Conservation (phyloP, 92 coral and sea anemone genomes). For the Isaurus tuberculatus region DNA sequence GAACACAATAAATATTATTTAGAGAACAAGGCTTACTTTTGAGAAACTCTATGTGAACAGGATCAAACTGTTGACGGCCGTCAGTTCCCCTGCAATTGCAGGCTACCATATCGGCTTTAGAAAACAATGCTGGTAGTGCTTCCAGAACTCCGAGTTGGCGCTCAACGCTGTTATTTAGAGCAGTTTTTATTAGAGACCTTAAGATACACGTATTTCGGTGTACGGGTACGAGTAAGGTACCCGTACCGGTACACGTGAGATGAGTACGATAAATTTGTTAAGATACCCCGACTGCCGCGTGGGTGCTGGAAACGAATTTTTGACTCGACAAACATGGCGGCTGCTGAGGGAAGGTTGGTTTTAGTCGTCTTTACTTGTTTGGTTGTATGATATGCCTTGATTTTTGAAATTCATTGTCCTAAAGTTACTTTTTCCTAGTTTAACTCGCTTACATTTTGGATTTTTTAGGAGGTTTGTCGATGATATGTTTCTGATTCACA, state of each 20-base stretch:
- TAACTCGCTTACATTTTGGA: no score
- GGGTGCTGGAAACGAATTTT: slow-evolving; percentile 1
- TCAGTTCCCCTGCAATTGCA: slow-evolving; percentile 5
- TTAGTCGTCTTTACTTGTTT: no score
- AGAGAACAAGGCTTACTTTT: slow-evolving; percentile 3
- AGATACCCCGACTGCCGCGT: slow-evolving; percentile 10
- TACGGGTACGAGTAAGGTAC: slow-evolving; percentile 32
- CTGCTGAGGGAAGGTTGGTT: slow-evolving; percentile 9
- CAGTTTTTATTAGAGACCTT: slow-evolving; percentile 21
- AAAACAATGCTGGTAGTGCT: slow-evolving; percentile 5
- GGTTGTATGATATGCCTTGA: no score
- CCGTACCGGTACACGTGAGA: slow-evolving; percentile 24
- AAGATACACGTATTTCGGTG: slow-evolving; percentile 34
- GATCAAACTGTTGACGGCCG: background rate
- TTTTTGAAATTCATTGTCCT: background rate
- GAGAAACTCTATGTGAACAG: background rate
- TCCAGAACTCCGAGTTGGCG: slow-evolving; percentile 15
- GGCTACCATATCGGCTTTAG: background rate
- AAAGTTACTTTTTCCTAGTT: background rate
- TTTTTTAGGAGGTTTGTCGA: slow-evolving; percentile 49
- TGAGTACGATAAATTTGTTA: background rate
- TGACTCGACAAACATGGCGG: slow-evolving; percentile 11
- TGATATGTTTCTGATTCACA: slow-evolving; percentile 50
- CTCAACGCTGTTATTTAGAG: background rate
- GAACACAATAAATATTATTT: background rate